These are phyloP conservation scores for Ceratina calcarata DNA, from an alignment of 1,140 invertebrate species.

Conservation along the genomic window DNA sequence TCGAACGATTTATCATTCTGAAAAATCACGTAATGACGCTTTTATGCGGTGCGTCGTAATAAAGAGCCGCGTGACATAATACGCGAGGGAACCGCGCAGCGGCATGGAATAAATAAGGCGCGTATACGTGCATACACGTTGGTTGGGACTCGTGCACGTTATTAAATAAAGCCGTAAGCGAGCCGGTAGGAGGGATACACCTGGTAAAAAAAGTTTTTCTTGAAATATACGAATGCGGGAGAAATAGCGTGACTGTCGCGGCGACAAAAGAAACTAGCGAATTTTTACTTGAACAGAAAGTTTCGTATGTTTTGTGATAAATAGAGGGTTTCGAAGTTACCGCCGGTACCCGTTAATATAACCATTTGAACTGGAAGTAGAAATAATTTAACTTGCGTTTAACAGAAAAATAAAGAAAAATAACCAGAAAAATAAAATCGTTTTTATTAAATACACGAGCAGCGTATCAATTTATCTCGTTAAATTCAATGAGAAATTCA, in stretches of 20 bases:
- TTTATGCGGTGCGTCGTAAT: slow-evolving; percentile 33
- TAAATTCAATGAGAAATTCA: neutral
- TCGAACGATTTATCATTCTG: slow-evolving; percentile 45
- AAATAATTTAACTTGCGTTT: neutral
- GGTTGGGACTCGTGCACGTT: slow-evolving; percentile 22
- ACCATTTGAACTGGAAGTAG: neutral
- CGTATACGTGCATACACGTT: neutral
- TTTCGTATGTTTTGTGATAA: slow-evolving; percentile 14
- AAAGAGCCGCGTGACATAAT: slow-evolving; percentile 23
- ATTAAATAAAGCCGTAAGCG: slow-evolving; percentile 22
- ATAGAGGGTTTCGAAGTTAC: neutral
- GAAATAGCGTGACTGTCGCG: neutral
- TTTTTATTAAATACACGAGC: neutral
- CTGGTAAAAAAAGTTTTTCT: neutral
- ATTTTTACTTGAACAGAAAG: slow-evolving; percentile 9
- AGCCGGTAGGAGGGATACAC: neutral
- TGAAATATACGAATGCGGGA: neutral
- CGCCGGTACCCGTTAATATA: neutral
- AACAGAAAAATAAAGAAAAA: too few species aligned
- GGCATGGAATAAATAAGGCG: slow-evolving; percentile 31
- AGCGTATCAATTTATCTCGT: neutral
- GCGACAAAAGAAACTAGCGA: neutral
- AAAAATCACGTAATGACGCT: slow-evolving; percentile 47
- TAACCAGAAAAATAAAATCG: neutral
- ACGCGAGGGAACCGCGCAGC: neutral